phyloP scores from a whole-genome alignment of 2,113 vertebrate genomes.

The Phaethon lepturus region DNA sequence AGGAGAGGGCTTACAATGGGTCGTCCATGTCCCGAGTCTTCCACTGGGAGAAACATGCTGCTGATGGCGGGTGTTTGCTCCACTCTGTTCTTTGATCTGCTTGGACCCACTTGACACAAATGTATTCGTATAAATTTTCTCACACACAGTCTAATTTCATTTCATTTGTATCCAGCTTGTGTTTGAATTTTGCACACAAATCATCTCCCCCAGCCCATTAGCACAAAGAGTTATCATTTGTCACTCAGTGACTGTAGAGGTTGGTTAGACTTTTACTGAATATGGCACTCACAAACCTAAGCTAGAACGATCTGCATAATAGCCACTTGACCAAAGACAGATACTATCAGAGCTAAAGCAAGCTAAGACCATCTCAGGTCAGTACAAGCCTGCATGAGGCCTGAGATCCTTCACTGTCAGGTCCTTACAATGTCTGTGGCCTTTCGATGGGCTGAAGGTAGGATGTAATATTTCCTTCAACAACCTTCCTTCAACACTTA shows the following conservation, averaged over 20 bases:
- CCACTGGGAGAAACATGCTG: accelerated
- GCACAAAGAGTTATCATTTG: neutral
- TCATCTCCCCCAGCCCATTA: accelerated
- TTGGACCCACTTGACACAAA: neutral
- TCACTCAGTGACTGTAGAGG: neutral
- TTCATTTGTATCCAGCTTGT: neutral
- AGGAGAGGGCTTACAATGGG: neutral
- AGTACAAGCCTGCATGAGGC: neutral
- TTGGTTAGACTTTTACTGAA: neutral
- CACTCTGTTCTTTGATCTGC: neutral
- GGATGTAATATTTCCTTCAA: neutral
- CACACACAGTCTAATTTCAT: neutral
- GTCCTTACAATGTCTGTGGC: accelerated
- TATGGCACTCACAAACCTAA: neutral
- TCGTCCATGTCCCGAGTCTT: accelerated
- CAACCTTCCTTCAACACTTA: neutral
- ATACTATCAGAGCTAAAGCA: neutral
- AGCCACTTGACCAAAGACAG: neutral
- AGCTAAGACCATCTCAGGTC: neutral
- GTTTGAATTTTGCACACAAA: neutral
- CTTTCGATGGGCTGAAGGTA: neutral
- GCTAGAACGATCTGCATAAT: neutral
- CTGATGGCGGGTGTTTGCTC: neutral
- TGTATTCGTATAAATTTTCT: neutral
- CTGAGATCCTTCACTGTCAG: neutral